These are phyloP conservation scores for Synodontis membranacea DNA, from an alignment of 2,113 vertebrate species.

Conservation along the genomic window DNA sequence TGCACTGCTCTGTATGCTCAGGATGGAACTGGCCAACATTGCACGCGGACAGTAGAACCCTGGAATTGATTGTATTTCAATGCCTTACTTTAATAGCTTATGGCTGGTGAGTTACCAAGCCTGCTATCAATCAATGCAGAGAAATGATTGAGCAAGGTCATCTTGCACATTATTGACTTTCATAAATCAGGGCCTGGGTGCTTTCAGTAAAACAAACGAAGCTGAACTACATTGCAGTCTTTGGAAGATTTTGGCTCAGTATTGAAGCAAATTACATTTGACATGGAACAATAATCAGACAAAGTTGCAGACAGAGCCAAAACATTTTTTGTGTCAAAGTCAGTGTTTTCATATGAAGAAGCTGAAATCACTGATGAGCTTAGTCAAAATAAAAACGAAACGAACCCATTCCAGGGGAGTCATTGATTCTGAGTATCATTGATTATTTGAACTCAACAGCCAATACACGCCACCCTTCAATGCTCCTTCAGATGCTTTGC, in stretches of 20 bases:
- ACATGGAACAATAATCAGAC: background rate
- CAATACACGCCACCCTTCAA: no score
- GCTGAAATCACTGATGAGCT: background rate
- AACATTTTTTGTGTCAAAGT: background rate
- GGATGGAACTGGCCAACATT: background rate
- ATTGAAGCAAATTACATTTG: background rate
- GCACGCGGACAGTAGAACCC: background rate
- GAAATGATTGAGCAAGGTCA: background rate
- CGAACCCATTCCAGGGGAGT: background rate
- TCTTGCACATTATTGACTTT: background rate
- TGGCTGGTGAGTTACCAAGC: background rate
- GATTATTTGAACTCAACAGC: no score
- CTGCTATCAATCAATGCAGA: background rate
- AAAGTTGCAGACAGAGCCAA: background rate
- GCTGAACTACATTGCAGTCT: background rate
- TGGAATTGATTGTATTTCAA: background rate
- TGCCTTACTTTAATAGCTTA: conserved; percentile 4
- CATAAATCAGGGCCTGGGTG: background rate
- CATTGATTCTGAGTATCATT: no score
- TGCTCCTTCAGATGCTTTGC: no score
- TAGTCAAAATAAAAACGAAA: background rate
- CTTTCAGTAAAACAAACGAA: background rate
- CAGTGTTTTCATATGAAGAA: background rate
- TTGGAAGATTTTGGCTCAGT: background rate
- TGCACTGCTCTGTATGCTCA: background rate